These are phyloP conservation scores for Lagria hirta DNA, from an alignment of 2,888 invertebrate species.

Conservation along the genomic window DNA sequence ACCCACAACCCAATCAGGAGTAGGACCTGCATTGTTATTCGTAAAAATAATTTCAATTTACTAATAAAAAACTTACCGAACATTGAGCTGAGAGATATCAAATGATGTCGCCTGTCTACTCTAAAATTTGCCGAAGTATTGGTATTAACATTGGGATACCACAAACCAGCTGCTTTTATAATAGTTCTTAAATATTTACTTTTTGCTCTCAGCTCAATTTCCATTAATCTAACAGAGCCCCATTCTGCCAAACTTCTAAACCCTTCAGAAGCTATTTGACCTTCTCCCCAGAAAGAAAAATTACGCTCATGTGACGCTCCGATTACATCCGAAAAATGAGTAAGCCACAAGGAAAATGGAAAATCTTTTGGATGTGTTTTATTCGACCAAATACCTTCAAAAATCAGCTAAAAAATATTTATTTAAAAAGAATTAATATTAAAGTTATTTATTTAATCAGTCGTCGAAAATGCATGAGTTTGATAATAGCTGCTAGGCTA, in stretches of 20 bases:
- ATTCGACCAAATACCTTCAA: conserved; percentile 94
- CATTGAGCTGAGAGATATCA: conserved; percentile 86
- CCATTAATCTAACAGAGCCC: conserved; percentile 86
- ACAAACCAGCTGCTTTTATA: conserved; percentile 85
- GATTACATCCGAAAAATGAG: conserved; percentile 96
- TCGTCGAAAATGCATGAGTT: too few relatives aligned
- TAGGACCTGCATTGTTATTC: conserved; percentile 68
- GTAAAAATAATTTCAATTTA: conserved; percentile 12
- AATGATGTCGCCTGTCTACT: conserved; percentile 81
- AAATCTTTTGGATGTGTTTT: conserved; percentile 96
- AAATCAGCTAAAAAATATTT: conserved; percentile 63
- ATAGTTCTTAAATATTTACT: conserved; percentile 77
- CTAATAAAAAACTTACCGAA: too few relatives aligned
- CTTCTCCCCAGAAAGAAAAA: conserved; percentile 90
- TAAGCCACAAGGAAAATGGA: conserved; percentile 85
- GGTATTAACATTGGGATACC: conserved; percentile 85
- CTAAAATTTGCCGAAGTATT: conserved; percentile 81
- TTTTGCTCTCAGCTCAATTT: conserved; percentile 84
- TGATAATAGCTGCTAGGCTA: too few relatives aligned
- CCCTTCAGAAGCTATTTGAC: conserved; percentile 83
- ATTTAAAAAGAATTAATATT: neutral
- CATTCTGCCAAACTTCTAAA: conserved; percentile 82
- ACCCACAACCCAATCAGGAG: conserved; percentile 98
- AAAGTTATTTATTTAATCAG: neutral
- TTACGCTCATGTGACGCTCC: conserved; percentile 90